phyloP scores from a whole-genome alignment of 2,888 invertebrate species.

The Argyresthia albistria region DNA sequence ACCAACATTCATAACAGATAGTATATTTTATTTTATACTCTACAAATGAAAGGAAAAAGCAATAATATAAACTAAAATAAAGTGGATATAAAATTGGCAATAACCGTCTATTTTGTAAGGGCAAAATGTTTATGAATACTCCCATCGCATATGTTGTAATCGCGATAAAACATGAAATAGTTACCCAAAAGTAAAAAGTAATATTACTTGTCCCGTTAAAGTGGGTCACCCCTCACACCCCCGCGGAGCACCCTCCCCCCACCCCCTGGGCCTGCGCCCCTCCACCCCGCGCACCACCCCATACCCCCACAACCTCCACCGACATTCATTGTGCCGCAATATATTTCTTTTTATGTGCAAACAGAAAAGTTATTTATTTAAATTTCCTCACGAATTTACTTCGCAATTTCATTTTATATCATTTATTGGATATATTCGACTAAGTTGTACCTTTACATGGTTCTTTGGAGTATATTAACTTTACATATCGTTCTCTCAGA shows the following conservation, averaged over 20 bases:
- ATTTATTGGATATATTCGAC: slow-evolving; percentile 7
- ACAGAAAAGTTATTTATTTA: slow-evolving; percentile 73
- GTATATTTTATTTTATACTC: no score
- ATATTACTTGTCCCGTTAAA: slow-evolving; percentile 73
- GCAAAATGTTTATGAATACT: background rate
- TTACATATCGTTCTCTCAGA: no score
- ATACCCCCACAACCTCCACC: slow-evolving; percentile 47
- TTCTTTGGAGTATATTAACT: no score
- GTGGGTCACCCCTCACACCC: slow-evolving; percentile 64
- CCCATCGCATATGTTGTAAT: slow-evolving; percentile 44
- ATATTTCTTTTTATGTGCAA: slow-evolving; percentile 74
- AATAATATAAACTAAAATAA: background rate
- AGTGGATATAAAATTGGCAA: slow-evolving; percentile 1
- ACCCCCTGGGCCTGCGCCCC: slow-evolving; percentile 19
- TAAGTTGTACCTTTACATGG: background rate
- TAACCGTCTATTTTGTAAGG: slow-evolving; percentile 1
- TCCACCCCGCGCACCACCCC: slow-evolving; percentile 40
- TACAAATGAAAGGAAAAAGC: no score
- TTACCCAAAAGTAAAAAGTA: slow-evolving; percentile 74
- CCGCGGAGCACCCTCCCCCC: slow-evolving; percentile 5
- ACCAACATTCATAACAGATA: no score
- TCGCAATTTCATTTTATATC: slow-evolving; percentile 68
- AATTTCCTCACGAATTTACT: slow-evolving; percentile 73
- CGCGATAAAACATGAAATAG: slow-evolving; percentile 70
- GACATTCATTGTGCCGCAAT: slow-evolving; percentile 73